Conservation (phyloP, 2,797 vertebrate genomes). For the Enteromius trimaculatus region DNA sequence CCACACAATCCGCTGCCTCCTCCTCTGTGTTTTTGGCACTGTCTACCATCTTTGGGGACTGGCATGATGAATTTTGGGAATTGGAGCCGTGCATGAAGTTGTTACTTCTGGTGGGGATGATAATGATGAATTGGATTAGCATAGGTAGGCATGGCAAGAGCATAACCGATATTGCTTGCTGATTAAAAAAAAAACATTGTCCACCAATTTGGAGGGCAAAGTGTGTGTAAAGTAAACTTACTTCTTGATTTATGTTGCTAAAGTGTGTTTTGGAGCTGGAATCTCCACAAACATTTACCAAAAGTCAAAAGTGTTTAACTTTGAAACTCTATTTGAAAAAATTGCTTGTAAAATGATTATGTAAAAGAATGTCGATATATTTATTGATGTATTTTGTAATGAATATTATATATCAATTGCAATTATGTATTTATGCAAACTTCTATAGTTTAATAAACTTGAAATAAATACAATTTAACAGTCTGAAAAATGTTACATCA, state of each 20-base stretch:
- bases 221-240: neutral
- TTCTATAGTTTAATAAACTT: neutral
- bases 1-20: constrained; percentile 74
- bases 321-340: neutral
- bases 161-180: neutral
- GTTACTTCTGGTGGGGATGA: constrained; percentile 74
- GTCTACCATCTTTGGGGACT: constrained; percentile 91
- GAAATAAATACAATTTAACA: neutral
- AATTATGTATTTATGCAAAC: neutral
- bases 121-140: neutral
- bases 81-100: constrained; percentile 87
- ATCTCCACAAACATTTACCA: neutral
- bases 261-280: neutral
- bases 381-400: neutral
- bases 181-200: neutral
- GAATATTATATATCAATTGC: neutral
- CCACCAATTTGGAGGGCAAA: neutral
- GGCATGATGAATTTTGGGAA: constrained; percentile 87
- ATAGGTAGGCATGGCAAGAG: neutral
- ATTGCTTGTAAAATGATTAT: neutral
- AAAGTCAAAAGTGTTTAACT: constrained; percentile 3
- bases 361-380: neutral
- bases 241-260: neutral
- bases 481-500: no score
- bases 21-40: constrained; percentile 85